Evolutionary conservation across 2,888 invertebrate genomes (phyloP).

Genomic region (Argyra leucocephala): DNA sequence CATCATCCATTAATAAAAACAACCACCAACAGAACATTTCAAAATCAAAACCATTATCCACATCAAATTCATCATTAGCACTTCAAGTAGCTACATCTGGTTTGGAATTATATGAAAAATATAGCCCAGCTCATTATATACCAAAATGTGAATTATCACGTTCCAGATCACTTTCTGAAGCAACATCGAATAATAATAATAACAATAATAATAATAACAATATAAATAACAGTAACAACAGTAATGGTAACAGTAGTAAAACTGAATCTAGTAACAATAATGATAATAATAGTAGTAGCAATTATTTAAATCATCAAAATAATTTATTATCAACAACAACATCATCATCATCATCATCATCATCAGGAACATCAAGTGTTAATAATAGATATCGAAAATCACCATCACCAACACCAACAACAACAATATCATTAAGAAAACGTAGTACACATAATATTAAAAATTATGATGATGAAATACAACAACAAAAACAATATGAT

Average conservation of each 20-base stretch:
- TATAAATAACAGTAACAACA: constrained; percentile 17
- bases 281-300: constrained; percentile 22
- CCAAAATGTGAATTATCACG: constrained; percentile 48
- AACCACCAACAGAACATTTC: constrained; percentile 25
- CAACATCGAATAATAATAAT: constrained; percentile 17
- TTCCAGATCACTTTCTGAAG: constrained; percentile 43
- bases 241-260: constrained; percentile 21
- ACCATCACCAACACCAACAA: constrained; percentile 16
- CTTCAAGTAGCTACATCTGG: constrained; percentile 51
- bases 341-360: constrained; percentile 9
- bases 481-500: constrained; percentile 23
- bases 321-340: constrained; percentile 17
- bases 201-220: constrained; percentile 16
- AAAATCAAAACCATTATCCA: constrained; percentile 34
- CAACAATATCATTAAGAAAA: constrained; percentile 8
- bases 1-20: constrained; percentile 22
- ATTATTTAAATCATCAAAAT: constrained; percentile 21
- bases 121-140: constrained; percentile 65
- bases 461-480: constrained; percentile 11
- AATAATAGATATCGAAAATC: constrained; percentile 13
- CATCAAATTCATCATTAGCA: constrained; percentile 45
- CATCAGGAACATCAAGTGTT: background rate
- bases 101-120: constrained; percentile 63
- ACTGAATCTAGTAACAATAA: constrained; percentile 20
- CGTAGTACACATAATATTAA: background rate